These are phyloP conservation scores for Drosophila pseudotakahashii DNA, from an alignment of 2,888 invertebrate genomes.

Conservation along the genomic window DNA sequence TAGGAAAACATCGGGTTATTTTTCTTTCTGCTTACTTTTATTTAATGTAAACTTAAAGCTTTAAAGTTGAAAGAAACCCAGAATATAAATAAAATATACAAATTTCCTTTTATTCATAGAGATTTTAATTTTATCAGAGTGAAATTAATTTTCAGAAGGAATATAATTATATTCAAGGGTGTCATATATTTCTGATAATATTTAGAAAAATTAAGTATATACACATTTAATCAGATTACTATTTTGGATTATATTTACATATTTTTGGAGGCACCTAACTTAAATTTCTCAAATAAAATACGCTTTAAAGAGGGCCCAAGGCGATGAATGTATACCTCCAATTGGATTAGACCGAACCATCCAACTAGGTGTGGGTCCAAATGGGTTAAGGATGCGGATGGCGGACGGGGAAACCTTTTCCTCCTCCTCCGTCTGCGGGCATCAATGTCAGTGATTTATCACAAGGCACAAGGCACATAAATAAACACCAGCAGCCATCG, in stretches of 20 bases:
- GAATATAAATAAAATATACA: no score
- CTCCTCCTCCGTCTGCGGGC: conserved; percentile 57
- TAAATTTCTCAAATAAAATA: background rate
- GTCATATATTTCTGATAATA: no score
- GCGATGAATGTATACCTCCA: background rate
- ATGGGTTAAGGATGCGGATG: background rate
- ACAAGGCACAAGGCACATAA: conserved; percentile 70
- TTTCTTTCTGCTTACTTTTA: background rate
- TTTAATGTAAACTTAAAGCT: no score
- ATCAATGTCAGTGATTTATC: conserved; percentile 78
- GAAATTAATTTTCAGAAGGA: no score
- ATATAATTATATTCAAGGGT: no score
- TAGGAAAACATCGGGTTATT: background rate
- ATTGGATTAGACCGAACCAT: background rate
- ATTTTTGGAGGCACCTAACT: no score
- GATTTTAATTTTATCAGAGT: no score
- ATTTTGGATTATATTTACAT: no score
- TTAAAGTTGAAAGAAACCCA: no score
- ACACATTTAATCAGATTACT: no score
- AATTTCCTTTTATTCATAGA: no score
- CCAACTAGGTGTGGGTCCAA: conserved; percentile 15
- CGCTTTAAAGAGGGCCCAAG: background rate
- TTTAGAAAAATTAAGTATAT: no score
- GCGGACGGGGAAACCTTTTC: conserved; percentile 1
- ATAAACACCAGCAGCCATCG: conserved; percentile 68